Evolutionary conservation across 2,113 vertebrate species (phyloP), one percentile per base, ranked within the genome.

Genomic region (Bos javanicus): DNA sequence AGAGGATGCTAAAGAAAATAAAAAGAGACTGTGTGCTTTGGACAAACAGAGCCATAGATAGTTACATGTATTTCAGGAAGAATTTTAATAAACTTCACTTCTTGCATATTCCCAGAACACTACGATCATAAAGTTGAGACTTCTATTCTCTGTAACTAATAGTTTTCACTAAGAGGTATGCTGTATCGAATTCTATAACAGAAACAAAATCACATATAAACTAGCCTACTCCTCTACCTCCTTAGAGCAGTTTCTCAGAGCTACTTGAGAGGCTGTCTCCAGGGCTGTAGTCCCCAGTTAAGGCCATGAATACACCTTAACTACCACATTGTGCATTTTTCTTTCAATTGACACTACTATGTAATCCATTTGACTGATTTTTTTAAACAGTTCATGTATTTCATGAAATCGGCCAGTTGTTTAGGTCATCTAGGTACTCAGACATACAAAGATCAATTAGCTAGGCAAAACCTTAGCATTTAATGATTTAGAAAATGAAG

Each of bases 401-500:
- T 87, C 52, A 87, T 60, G 19, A 90, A 87, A 71, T 21, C 54
- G 14, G 67, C 28, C 26, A 90, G 21, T 90, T 93, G 33, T 93
- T 97, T 88, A 62, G 33, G 25, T 82, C 28, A 43, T 46, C 4
- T 86, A 91, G n/a, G 92, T 21, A 30, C 19, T 36, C 76, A 78
- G 16, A 54, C 28, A 94, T n/a, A 46, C 8, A 91, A 96, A 90
- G 11, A 86, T 93, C 46, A 94, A 46, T 64, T 60, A 91, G 19
- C 8, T 30, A 80, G 2, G 15, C 91, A 87, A 94, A 97, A 86
- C 3, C 26, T 28, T 23, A 87, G 10, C 30, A 90, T 50, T 48
- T 86, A 95, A 92, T 43, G 83, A 88, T 85, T 94, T 48, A 94
- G 19, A 67, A 92, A 76, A 87, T 10, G 71, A 93, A 33, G 64